Conservation (phyloP, 2,888 invertebrate species). For the Endomychus coccineus region DNA sequence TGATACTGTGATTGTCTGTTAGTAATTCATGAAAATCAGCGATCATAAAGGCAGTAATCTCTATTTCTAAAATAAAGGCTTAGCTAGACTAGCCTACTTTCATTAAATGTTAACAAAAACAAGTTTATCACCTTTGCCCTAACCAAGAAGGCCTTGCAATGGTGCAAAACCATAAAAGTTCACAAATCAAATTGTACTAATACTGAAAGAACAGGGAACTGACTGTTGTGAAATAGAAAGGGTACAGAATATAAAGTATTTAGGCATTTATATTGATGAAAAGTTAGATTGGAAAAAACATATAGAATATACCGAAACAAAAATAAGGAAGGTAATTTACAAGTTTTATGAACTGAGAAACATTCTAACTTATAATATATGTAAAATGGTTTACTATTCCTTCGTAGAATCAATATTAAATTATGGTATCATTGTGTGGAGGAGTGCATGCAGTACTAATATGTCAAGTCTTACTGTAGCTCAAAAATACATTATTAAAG, state of each 20-base stretch:
- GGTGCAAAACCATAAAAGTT: background rate
- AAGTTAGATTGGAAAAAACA: background rate
- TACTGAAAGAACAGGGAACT: background rate
- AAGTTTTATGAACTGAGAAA: background rate
- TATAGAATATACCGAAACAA: background rate
- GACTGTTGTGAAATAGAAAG: background rate
- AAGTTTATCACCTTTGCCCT: conserved; percentile 1
- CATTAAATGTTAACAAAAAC: conserved; percentile 1
- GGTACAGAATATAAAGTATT: background rate
- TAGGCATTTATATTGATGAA: background rate
- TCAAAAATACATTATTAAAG: background rate
- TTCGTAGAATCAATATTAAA: background rate
- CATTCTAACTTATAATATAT: background rate
- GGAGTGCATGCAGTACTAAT: background rate
- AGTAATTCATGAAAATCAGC: background rate
- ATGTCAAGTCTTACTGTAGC: background rate
- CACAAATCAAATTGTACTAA: too few species aligned
- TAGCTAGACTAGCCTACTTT: background rate
- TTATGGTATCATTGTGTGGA: background rate
- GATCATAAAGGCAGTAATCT: background rate
- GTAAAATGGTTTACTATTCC: background rate
- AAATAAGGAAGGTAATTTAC: too few species aligned
- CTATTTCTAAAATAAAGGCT: background rate
- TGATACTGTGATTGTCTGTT: too few species aligned
- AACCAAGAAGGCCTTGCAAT: background rate